Conservation (phyloP, 2,888 invertebrate genomes). For the Athripsodes cinereus region DNA sequence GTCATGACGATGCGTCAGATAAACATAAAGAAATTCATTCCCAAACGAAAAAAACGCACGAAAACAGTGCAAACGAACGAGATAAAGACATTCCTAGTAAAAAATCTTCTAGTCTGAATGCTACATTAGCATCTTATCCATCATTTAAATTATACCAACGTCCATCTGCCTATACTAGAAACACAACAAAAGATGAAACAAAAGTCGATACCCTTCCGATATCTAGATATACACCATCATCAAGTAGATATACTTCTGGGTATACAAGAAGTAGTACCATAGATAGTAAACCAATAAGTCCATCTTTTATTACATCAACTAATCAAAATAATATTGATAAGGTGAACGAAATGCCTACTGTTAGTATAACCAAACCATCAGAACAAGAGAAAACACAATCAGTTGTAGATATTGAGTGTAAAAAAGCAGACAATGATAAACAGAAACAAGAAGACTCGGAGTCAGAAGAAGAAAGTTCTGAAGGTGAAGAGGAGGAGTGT, state of each 20-base stretch:
- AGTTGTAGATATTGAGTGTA: too few species aligned
- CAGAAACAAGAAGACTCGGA: conserved; percentile 28
- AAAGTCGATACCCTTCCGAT: conserved; percentile 12
- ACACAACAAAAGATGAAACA: conserved; percentile 18
- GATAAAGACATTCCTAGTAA: conserved; percentile 50
- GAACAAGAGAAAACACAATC: neutral
- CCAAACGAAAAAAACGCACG: conserved; percentile 36
- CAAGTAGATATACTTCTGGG: conserved; percentile 16
- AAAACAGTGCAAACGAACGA: conserved; percentile 49
- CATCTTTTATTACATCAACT: neutral
- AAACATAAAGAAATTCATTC: conserved; percentile 12
- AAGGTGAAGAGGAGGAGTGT: conserved; percentile 36
- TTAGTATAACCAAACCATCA: neutral
- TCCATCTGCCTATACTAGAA: conserved; percentile 28
- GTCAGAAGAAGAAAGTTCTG: conserved; percentile 33
- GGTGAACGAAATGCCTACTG: neutral
- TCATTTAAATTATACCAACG: conserved; percentile 51
- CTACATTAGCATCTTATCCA: conserved; percentile 35
- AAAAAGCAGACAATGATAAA: conserved; percentile 25
- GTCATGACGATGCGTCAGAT: conserved; percentile 12
- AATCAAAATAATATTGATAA: neutral
- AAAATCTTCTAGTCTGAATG: conserved; percentile 33
- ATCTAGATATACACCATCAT: conserved; percentile 18
- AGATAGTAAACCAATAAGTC: conserved; percentile 10
- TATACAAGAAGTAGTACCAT: conserved; percentile 15